Conservation (phyloP, 1,140 invertebrate genomes). For the Drosophila nikananu region DNA sequence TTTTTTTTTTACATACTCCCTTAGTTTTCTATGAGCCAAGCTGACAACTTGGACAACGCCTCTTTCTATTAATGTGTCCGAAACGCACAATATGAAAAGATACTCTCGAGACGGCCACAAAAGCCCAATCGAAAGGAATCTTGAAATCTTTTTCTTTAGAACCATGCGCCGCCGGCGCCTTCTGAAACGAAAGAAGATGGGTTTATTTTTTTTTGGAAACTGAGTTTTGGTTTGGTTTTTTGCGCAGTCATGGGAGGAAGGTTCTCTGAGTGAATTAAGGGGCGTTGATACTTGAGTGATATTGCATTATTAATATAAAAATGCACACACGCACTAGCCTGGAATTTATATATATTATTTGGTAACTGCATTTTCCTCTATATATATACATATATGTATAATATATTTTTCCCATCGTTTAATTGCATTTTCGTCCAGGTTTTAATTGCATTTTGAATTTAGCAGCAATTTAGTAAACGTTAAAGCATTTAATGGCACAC, state of each 20-base stretch:
- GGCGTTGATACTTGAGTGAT: constrained; percentile 80
- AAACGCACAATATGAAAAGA: constrained; percentile 64
- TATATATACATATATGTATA: neutral
- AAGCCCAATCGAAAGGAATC: constrained; percentile 43
- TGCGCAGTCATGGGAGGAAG: constrained; percentile 54
- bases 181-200: constrained; percentile 28
- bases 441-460: constrained; percentile 47
- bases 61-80: constrained; percentile 77
- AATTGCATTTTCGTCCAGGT: constrained; percentile 44
- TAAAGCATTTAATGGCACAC: constrained; percentile 52
- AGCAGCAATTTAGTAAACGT: constrained; percentile 41
- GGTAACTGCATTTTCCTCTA: constrained; percentile 60
- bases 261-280: constrained; percentile 60
- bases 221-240: constrained; percentile 5
- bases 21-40: constrained; percentile 8
- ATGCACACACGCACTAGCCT: constrained; percentile 1
- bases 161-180: constrained; percentile 73
- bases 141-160: constrained; percentile 65
- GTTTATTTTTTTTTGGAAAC: constrained; percentile 3
- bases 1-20: neutral
- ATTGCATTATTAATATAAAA: constrained; percentile 65
- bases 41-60: constrained; percentile 69
- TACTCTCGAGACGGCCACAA: constrained; percentile 35
- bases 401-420: constrained; percentile 8
- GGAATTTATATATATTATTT: constrained; percentile 25